A percentile compares a stretch with the other conserved stretches of the same genome.
phyloP scores from a whole-genome alignment of 2,888 invertebrate genomes.

The Agrotis segetum region DNA sequence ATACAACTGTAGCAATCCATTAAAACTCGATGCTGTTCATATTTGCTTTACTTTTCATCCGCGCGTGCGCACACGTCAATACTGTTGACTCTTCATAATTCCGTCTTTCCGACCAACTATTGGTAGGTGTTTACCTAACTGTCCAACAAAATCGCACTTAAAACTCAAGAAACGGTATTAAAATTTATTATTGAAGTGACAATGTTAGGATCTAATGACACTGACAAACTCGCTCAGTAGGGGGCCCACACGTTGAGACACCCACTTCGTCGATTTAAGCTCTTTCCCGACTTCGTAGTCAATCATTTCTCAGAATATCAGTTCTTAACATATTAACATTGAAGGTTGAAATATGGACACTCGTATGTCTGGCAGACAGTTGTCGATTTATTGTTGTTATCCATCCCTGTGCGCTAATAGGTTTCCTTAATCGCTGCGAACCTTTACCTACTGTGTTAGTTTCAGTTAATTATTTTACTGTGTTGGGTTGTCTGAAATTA shows the following conservation, averaged over 20 bases:
- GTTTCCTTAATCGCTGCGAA: constrained; percentile 60
- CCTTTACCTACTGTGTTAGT: constrained; percentile 24
- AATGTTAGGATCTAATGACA: constrained; percentile 75
- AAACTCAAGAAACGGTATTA: constrained; percentile 80
- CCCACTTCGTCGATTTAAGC: constrained; percentile 64
- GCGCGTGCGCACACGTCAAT: constrained; percentile 65
- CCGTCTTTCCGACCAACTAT: constrained; percentile 75
- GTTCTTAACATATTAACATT: constrained; percentile 69
- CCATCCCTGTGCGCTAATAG: constrained; percentile 61
- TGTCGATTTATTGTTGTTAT: constrained; percentile 69
- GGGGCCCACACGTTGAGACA: constrained; percentile 67
- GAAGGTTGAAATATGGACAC: constrained; percentile 70
- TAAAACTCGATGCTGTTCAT: constrained; percentile 50
- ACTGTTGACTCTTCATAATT: constrained; percentile 73
- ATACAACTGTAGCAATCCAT: constrained; percentile 65
- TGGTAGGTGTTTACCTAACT: constrained; percentile 82
- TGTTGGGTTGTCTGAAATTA: constrained; percentile 6
- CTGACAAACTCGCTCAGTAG: constrained; percentile 76
- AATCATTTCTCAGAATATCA: constrained; percentile 75
- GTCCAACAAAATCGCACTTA: constrained; percentile 79
- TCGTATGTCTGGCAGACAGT: constrained; percentile 70
- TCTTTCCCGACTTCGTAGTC: constrained; percentile 56
- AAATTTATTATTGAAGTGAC: constrained; percentile 67
- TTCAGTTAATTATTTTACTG: constrained; percentile 47
- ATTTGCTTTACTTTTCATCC: constrained; percentile 56